Evolutionary conservation across 1,140 invertebrate genomes (phyloP).

Genomic region (Sarcophaga bullata): DNA sequence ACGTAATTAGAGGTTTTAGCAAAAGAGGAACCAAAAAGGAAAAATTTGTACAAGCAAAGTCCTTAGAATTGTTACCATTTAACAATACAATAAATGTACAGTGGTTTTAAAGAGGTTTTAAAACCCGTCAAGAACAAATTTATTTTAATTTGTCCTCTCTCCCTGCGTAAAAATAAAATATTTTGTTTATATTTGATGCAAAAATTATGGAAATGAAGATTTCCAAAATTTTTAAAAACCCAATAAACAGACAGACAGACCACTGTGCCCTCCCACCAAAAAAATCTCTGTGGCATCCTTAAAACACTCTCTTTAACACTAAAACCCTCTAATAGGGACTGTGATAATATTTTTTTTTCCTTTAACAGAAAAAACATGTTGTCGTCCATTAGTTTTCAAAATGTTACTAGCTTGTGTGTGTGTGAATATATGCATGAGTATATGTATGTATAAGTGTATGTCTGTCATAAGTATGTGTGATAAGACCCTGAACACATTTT

Average conservation of each 20-base stretch:
- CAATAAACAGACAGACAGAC: not conserved
- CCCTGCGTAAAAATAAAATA: too few relatives aligned
- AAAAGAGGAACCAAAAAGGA: too few relatives aligned
- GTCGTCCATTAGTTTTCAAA: constrained; percentile 10
- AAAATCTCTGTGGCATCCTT: not conserved
- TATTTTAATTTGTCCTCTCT: too few relatives aligned
- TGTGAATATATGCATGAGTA: not conserved
- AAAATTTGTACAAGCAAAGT: too few relatives aligned
- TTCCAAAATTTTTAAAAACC: too few relatives aligned
- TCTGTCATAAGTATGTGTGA: not conserved
- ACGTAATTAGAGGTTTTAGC: not conserved
- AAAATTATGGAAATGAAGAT: too few relatives aligned
- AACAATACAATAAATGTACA: too few relatives aligned
- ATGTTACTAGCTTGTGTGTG: not conserved
- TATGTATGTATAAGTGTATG: not conserved
- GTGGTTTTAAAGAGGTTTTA: too few relatives aligned
- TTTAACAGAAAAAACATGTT: constrained; percentile 11
- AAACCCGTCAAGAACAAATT: too few relatives aligned
- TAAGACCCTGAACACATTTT: constrained; percentile 5
- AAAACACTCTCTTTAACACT: not conserved
- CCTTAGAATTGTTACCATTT: too few relatives aligned
- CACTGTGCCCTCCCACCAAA: not conserved
- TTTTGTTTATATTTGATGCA: too few relatives aligned
- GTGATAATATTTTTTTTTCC: constrained; percentile 10
- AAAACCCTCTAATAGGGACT: not conserved